phyloP scores from a whole-genome alignment of 2,888 invertebrate genomes.

The Eupithecia pulchellata region DNA sequence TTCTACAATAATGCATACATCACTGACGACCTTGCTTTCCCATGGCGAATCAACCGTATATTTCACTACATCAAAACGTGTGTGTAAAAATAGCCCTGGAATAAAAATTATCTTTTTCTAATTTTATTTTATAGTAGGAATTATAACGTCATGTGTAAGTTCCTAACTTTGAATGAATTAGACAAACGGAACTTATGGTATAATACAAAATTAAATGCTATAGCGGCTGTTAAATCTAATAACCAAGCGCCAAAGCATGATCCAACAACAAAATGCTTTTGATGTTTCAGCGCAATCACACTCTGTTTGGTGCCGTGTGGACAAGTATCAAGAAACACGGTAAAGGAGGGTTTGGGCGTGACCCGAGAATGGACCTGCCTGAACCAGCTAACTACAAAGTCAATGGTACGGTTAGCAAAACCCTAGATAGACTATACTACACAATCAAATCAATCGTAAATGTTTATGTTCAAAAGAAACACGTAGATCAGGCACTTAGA shows the following conservation, averaged over 20 bases:
- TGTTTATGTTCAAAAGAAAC: no score
- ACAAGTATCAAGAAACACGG: slow-evolving; percentile 93
- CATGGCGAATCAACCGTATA: no score
- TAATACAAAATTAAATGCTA: not conserved
- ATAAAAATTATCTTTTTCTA: no score
- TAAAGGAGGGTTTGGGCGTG: slow-evolving; percentile 69
- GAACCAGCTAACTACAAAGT: slow-evolving; percentile 33
- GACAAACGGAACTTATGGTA: not conserved
- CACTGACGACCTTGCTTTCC: no score
- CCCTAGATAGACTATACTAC: not conserved
- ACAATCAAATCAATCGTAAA: no score
- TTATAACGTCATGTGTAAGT: not conserved
- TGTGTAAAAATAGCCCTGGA: no score
- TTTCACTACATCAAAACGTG: no score
- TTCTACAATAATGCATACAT: no score
- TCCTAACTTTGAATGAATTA: not conserved
- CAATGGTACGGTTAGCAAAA: slow-evolving; percentile 31
- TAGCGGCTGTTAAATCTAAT: not conserved
- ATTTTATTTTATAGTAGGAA: not conserved
- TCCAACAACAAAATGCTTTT: not conserved
- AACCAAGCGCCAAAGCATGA: not conserved
- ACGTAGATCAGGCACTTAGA: no score
- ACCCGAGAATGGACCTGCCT: slow-evolving; percentile 39
- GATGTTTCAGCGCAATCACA: slow-evolving; percentile 93
- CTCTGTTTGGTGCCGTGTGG: slow-evolving; percentile 97